These are phyloP conservation scores for Ditula angustiorana DNA, from an alignment of 2,888 invertebrate genomes.

Conservation along the genomic window DNA sequence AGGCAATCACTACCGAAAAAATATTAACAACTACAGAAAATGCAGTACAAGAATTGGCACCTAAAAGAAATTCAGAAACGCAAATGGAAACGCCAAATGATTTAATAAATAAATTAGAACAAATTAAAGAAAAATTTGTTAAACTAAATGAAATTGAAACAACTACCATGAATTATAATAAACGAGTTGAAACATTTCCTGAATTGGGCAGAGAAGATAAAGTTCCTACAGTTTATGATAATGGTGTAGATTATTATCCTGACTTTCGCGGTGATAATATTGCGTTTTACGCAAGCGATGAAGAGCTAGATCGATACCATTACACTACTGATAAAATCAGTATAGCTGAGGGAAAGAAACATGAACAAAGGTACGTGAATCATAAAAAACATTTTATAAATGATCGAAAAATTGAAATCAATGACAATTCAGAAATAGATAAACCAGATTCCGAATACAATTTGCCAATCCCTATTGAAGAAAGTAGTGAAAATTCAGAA, in stretches of 20 bases:
- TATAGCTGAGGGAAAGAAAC: slow-evolving; percentile 40
- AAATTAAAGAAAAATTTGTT: slow-evolving; percentile 26
- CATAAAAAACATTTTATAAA: slow-evolving; percentile 35
- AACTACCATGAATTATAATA: slow-evolving; percentile 40
- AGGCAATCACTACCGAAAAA: slow-evolving; percentile 40
- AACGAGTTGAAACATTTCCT: slow-evolving; percentile 43
- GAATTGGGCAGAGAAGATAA: slow-evolving; percentile 52
- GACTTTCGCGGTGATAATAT: slow-evolving; percentile 62
- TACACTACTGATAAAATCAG: slow-evolving; percentile 57
- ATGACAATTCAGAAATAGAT: not conserved
- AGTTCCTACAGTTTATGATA: slow-evolving; percentile 49
- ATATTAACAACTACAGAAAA: slow-evolving; percentile 42
- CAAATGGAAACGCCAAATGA: slow-evolving; percentile 19
- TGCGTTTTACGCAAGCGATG: slow-evolving; percentile 53
- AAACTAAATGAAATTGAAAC: slow-evolving; percentile 37
- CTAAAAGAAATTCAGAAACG: slow-evolving; percentile 6
- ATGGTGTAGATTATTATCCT: slow-evolving; percentile 69
- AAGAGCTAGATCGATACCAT: slow-evolving; percentile 59
- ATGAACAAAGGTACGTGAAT: slow-evolving; percentile 40
- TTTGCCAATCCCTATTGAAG: slow-evolving; percentile 28
- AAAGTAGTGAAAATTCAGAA: slow-evolving; percentile 35
- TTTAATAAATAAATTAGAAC: slow-evolving; percentile 15
- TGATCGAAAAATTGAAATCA: slow-evolving; percentile 40
- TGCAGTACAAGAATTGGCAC: slow-evolving; percentile 6
- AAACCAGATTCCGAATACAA: not conserved